These are phyloP conservation scores for Gopherus flavomarginatus DNA, from an alignment of 2,113 vertebrate genomes.

Conservation along the genomic window DNA sequence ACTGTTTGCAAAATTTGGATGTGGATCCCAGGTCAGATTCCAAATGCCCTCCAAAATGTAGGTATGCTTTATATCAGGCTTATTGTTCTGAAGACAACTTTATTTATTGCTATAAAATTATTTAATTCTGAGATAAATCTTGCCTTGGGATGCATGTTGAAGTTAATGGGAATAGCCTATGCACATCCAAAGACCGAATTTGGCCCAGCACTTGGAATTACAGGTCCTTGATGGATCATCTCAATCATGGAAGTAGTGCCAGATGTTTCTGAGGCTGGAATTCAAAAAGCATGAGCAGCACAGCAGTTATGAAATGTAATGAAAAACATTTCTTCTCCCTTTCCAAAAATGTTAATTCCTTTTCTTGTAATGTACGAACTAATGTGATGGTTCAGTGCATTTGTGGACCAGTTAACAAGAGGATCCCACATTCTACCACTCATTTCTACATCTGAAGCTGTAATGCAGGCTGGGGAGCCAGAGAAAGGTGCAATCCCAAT, in stretches of 20 bases:
- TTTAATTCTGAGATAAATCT: neutral
- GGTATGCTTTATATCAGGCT: constrained; percentile 24
- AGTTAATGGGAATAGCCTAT: neutral
- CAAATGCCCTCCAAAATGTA: constrained; percentile 46
- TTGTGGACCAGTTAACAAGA: constrained; percentile 50
- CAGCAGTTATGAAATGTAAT: constrained; percentile 56
- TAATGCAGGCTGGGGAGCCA: neutral
- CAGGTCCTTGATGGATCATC: constrained; percentile 8
- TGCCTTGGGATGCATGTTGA: neutral
- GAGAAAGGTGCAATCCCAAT: neutral
- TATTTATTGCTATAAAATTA: constrained; percentile 66
- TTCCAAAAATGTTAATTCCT: constrained; percentile 46
- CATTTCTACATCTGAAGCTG: neutral
- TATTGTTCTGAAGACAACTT: constrained; percentile 55
- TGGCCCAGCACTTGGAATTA: constrained; percentile 22
- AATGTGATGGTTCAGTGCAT: constrained; percentile 68
- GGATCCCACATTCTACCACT: neutral
- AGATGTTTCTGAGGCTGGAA: constrained; percentile 58
- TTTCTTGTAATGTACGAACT: constrained; percentile 57
- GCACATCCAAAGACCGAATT: neutral
- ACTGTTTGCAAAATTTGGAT: neutral
- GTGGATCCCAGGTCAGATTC: constrained; percentile 41
- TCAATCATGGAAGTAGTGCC: constrained; percentile 53
- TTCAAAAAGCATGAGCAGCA: constrained; percentile 53
- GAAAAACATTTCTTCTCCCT: constrained; percentile 59